Evolutionary conservation across 2,113 vertebrate genomes (phyloP).

Genomic region (Halichoerus grypus): DNA sequence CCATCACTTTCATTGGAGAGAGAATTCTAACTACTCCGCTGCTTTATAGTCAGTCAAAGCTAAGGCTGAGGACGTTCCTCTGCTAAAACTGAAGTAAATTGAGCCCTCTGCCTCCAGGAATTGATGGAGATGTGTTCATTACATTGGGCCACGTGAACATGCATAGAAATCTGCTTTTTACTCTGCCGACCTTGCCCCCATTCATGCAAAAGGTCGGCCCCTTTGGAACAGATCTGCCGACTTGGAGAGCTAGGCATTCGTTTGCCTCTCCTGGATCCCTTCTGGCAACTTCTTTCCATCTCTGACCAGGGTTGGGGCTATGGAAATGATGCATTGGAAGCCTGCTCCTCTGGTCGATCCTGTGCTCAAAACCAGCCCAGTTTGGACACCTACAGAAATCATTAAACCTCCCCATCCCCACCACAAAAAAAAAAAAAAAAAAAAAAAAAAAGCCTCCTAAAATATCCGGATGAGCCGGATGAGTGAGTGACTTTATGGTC

Average conservation of each 20-base stretch:
- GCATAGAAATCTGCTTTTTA: slow-evolving; percentile 76
- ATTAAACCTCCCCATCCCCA: background rate
- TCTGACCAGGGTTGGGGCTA: background rate
- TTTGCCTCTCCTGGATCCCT: slow-evolving; percentile 52
- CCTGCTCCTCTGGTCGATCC: background rate
- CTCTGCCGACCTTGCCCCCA: slow-evolving; percentile 36
- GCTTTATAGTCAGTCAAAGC: slow-evolving; percentile 48
- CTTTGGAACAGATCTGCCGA: slow-evolving; percentile 63
- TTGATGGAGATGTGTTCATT: slow-evolving; percentile 70
- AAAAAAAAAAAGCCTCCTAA: background rate
- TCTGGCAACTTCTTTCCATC: slow-evolving; percentile 54
- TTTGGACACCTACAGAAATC: background rate
- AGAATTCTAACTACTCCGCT: slow-evolving; percentile 75
- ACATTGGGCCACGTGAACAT: slow-evolving; percentile 42
- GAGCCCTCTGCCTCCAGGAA: slow-evolving; percentile 66
- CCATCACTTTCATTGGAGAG: slow-evolving; percentile 78
- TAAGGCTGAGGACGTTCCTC: background rate
- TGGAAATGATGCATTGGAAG: background rate
- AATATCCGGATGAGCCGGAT: background rate
- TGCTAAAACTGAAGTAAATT: slow-evolving; percentile 53
- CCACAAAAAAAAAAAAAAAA: background rate
- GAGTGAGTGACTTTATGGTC: background rate
- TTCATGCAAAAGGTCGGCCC: slow-evolving; percentile 43
- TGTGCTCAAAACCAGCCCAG: background rate
- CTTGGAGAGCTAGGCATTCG: background rate